Conservation (phyloP, 1,140 invertebrate genomes). For the Portunus trituberculatus region DNA sequence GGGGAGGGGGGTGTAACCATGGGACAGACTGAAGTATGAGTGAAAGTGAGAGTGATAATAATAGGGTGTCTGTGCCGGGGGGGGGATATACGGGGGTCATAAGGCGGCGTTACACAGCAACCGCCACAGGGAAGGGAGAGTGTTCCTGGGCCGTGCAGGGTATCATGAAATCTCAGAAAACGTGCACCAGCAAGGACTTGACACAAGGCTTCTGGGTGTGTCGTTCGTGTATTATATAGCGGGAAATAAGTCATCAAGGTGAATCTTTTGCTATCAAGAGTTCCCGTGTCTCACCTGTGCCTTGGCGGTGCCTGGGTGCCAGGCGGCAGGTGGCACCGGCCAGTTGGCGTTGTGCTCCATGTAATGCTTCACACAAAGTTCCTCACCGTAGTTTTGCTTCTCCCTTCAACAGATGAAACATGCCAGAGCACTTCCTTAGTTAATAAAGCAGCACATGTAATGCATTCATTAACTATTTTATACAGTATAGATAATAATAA, state of each 20-base stretch:
- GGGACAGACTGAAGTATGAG: background rate
- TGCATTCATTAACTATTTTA: background rate
- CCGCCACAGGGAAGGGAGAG: background rate
- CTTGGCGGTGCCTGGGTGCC: background rate
- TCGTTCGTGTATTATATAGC: background rate
- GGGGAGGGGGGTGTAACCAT: too few relatives aligned
- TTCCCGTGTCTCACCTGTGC: background rate
- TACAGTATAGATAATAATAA: background rate
- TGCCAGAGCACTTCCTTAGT: background rate
- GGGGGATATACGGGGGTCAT: background rate
- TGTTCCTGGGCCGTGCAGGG: background rate
- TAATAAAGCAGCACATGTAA: background rate
- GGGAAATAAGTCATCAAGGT: background rate
- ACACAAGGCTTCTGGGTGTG: background rate
- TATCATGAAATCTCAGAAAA: background rate
- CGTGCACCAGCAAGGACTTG: background rate
- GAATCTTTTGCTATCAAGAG: too few relatives aligned
- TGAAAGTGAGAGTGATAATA: background rate
- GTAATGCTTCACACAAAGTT: constrained; percentile 67
- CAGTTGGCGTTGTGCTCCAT: constrained; percentile 57
- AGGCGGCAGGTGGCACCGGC: background rate
- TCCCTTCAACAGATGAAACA: background rate
- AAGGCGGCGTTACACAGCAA: background rate
- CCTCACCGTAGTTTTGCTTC: constrained; percentile 58
- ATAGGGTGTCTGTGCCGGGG: background rate